Evolutionary conservation across 2,113 vertebrate species (phyloP).

Genomic region (Circaetus gallicus): DNA sequence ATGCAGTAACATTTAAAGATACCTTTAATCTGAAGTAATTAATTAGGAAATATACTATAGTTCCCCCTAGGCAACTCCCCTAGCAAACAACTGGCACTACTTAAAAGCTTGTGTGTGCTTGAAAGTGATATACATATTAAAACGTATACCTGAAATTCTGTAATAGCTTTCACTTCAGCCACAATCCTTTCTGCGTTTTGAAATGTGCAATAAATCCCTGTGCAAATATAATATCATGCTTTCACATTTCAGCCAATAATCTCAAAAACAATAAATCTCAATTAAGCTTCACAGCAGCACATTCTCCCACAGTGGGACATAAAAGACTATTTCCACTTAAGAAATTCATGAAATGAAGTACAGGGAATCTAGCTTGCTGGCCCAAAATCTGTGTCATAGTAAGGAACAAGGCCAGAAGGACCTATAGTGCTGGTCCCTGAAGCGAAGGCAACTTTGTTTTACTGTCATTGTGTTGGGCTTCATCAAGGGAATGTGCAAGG

Average conservation of each 20-base stretch:
- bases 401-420: background rate
- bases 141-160: background rate
- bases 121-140: background rate
- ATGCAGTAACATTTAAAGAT: background rate
- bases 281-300: background rate
- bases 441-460: background rate
- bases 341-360: background rate
- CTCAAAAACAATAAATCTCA: conserved; percentile 1
- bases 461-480: background rate
- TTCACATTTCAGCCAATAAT: background rate
- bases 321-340: background rate
- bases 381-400: background rate
- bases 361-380: background rate
- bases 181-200: background rate
- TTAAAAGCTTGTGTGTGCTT: background rate
- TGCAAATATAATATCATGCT: background rate
- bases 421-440: background rate
- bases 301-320: background rate
- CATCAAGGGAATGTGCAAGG: background rate
- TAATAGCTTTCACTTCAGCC: background rate
- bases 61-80: background rate
- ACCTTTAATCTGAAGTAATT: conserved; percentile 29
- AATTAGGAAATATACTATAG: background rate
- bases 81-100: background rate
- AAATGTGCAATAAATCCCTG: background rate